A percentile compares a stretch with the other conserved stretches of the same genome.
Evolutionary conservation across 2,888 invertebrate species (phyloP).

Genomic region (Notodonta dromedarius): DNA sequence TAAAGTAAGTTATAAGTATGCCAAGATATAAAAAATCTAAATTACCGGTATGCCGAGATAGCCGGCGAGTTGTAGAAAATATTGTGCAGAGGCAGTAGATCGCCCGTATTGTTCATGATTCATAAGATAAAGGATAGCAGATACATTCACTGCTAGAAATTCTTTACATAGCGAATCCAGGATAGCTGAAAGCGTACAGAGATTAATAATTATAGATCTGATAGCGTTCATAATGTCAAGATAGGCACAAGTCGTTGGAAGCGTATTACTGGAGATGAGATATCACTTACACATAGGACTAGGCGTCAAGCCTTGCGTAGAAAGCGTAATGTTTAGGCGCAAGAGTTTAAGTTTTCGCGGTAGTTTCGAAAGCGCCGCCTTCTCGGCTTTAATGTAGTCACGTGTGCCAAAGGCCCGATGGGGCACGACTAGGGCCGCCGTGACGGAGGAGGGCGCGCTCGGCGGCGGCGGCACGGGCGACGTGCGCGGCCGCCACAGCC

Average conservation of each 20-base stretch:
- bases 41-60: constrained; percentile 95
- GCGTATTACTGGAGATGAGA: constrained; percentile 7
- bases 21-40: constrained; percentile 47
- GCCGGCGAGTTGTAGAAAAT: constrained; percentile 96
- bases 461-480: constrained; percentile 76
- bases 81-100: constrained; percentile 96
- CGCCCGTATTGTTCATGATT: constrained; percentile 97
- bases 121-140: constrained; percentile 97
- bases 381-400: constrained; percentile 89
- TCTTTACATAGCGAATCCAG: constrained; percentile 94
- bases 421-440: constrained; percentile 90
- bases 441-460: constrained; percentile 79
- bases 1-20: constrained; percentile 13
- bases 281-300: constrained; percentile 89
- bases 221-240: constrained; percentile 25
- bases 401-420: constrained; percentile 90
- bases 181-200: constrained; percentile 88
- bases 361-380: constrained; percentile 86
- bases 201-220: constrained; percentile 40
- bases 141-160: constrained; percentile 94
- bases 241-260: constrained; percentile 16
- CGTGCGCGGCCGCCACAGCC: constrained; percentile 69
- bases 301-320: constrained; percentile 89
- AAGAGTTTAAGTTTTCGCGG: constrained; percentile 87
- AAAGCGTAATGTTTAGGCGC: constrained; percentile 87